A percentile compares a stretch with the other conserved stretches of the same genome.
phyloP scores from a whole-genome alignment of 2,888 invertebrate species.

The Acleris emargana region DNA sequence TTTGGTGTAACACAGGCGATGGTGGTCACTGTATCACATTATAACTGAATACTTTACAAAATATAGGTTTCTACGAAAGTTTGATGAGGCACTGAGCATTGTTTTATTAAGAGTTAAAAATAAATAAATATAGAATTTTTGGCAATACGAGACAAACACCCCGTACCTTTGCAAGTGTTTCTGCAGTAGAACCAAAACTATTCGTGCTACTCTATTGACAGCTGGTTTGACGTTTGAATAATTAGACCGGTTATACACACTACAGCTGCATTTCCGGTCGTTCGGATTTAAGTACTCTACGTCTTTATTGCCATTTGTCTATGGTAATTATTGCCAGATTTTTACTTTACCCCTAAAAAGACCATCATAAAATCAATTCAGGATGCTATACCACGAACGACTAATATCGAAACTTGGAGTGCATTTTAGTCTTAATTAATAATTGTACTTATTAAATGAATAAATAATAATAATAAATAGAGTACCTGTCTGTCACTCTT shows the following conservation, averaged over 20 bases:
- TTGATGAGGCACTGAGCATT: conserved; percentile 20
- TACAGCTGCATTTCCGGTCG: conserved; percentile 1
- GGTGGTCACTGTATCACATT: conserved; percentile 21
- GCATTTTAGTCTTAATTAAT: too few relatives aligned
- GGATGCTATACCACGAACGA: neutral
- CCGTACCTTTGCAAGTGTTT: conserved; percentile 20
- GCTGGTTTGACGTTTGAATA: conserved; percentile 25
- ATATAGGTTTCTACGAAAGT: conserved; percentile 22
- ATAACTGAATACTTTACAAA: conserved; percentile 20
- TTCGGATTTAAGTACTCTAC: neutral
- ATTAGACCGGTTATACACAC: conserved; percentile 17
- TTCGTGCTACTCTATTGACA: conserved; percentile 16
- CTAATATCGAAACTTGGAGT: too few relatives aligned
- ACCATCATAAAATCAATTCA: neutral
- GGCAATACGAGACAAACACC: conserved; percentile 2
- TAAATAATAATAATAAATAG: too few relatives aligned
- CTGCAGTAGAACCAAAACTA: neutral
- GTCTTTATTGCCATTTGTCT: neutral
- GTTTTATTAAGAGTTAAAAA: conserved; percentile 26
- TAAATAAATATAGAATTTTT: conserved; percentile 31
- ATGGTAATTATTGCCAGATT: neutral
- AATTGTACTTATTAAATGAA: too few relatives aligned
- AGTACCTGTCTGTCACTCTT: too few relatives aligned
- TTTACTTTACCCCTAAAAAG: neutral
- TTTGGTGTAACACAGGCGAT: conserved; percentile 16